Conservation (phyloP, 2,113 vertebrate genomes). For the Clinocottus analis region DNA sequence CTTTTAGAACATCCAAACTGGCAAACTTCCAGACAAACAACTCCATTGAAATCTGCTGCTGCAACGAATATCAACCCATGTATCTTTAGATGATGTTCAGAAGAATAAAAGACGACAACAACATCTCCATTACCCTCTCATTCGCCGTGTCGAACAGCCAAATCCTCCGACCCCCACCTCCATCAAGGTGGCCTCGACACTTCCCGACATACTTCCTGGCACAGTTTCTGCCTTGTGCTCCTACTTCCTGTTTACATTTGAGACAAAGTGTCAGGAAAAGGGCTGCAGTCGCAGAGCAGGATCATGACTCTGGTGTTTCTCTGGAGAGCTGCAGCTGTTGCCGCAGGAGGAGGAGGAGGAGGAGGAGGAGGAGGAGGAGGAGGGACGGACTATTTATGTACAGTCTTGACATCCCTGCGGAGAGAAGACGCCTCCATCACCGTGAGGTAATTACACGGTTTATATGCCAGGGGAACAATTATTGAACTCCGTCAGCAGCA, state of each 20-base stretch:
- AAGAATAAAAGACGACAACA: not conserved
- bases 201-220: conserved; percentile 32
- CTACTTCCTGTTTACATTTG: conserved; percentile 61
- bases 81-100: conserved; percentile 6
- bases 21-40: not conserved
- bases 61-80: not conserved
- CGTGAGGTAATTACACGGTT: conserved; percentile 69
- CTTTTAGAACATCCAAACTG: conserved; percentile 1
- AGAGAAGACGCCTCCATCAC: conserved; percentile 46
- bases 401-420: conserved; percentile 9
- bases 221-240: conserved; percentile 21
- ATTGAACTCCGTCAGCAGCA: conserved; percentile 49
- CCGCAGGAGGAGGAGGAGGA: conserved; percentile 28
- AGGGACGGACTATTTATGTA: conserved; percentile 53
- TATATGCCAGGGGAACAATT: conserved; percentile 56
- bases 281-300: not conserved
- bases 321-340: conserved; percentile 29
- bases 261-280: conserved; percentile 57
- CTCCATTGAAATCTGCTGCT: not conserved
- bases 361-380: conserved; percentile 12
- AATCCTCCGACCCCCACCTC: conserved; percentile 8
- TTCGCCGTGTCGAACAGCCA: conserved; percentile 1
- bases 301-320: conserved; percentile 18
- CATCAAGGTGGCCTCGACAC: conserved; percentile 8
- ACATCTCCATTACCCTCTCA: not conserved